Base-by-base conservation (phyloP, 1,140 invertebrate genomes). In the Brachionus rotundiformis region DNA sequence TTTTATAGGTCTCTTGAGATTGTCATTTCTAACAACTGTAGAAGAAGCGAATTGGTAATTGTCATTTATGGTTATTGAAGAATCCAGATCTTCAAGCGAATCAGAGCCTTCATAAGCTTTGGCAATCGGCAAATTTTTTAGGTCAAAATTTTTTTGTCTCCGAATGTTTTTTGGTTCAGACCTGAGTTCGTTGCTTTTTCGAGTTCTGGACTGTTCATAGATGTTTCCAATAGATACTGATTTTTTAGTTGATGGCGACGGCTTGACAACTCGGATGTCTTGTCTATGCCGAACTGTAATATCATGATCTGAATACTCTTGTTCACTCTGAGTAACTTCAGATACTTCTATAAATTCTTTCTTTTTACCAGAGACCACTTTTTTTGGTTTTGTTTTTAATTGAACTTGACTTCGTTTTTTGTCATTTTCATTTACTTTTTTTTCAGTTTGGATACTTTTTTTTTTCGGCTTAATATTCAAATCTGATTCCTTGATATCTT, bases 41-140 rank as follows among this genome's bases (percentile, higher is more conserved):
- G 68, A 31, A 1, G 19, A 25, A 31, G 39, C 68, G 19, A 44
- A 44, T 41, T 73, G 36, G 25, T 29, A 41, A 25, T 73, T 23
- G 13, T 44, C 19, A 73, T n/a, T 44, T 41, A 44, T 16, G 7
- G 10, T 25, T 10, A 27, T 23, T 29, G 39, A 73, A 44, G 36
- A 44, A 44, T 73, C 68, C 11, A 73, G 19, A 27, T 73, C 68
- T 73, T 73, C 68, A 4, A 44, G 25, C 41, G 68, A 73, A 25
- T 73, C 68, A 31, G 68, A 73, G 10, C 68, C 68, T 73, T 73
- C 68, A 73, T 73, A 73, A 11, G 68, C 68, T 44, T 73, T 73
- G 23, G 68, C 68, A 2, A 47, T 41, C 5, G 68, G 68, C 25
- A 73, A 5, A 44, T 44, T 73, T 44, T 44, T 73, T 27, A 47